Conservation (phyloP, 2,888 invertebrate genomes). For the Pristionchus maxplancki region DNA sequence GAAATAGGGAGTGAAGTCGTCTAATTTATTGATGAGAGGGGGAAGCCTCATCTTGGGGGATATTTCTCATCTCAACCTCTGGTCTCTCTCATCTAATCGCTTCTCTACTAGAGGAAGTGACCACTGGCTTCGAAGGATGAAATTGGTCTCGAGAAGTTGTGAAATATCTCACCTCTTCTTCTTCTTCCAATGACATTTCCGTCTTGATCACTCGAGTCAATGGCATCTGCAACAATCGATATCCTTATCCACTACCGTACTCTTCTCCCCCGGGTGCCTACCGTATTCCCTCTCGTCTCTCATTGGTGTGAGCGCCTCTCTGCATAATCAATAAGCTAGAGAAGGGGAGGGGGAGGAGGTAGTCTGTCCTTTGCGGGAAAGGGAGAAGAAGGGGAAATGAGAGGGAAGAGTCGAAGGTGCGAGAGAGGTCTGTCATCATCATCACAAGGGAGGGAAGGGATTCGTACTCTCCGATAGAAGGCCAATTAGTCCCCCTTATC, state of each 20-base stretch:
- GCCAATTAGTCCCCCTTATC: not conserved
- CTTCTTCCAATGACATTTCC: not conserved
- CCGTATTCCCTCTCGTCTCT: not conserved
- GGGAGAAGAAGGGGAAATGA: conserved; percentile 9
- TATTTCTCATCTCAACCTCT: conserved; percentile 27
- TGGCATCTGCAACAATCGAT: conserved; percentile 24
- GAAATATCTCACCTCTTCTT: conserved; percentile 36
- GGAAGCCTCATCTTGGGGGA: conserved; percentile 35
- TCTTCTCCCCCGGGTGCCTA: not conserved
- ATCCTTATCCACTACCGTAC: not conserved
- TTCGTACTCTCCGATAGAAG: not conserved
- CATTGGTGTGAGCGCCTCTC: conserved; percentile 16
- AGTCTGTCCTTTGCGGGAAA: conserved; percentile 10
- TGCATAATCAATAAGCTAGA: conserved; percentile 42
- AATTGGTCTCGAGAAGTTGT: not conserved
- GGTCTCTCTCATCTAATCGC: not conserved
- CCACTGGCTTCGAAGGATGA: not conserved
- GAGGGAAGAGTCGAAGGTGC: not conserved
- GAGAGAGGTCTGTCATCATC: conserved; percentile 32
- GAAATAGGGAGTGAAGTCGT: not conserved
- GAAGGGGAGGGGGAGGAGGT: conserved; percentile 3
- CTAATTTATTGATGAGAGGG: conserved; percentile 38
- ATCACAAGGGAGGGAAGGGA: not conserved
- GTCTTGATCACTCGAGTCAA: not conserved
- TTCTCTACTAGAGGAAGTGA: not conserved